Evolutionary conservation across 92 coral and sea anemone species (phyloP).

Genomic region (Phenganax stokvisi): DNA sequence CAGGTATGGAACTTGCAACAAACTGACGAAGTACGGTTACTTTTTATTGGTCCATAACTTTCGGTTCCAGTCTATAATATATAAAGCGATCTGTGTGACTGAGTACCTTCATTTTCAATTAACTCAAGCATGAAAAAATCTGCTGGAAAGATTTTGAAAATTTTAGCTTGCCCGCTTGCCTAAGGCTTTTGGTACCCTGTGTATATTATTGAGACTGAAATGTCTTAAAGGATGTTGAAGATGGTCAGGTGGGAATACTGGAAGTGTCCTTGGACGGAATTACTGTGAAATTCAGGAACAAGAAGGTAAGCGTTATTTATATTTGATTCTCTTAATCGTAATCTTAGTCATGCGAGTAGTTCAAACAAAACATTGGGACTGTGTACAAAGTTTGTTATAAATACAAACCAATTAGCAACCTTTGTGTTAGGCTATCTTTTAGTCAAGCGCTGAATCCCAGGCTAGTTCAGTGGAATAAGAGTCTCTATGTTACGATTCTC

Average conservation of each 20-base stretch:
- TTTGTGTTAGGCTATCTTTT: too few relatives aligned
- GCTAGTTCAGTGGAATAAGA: too few relatives aligned
- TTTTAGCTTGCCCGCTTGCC: too few relatives aligned
- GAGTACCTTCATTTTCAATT: background rate
- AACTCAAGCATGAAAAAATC: background rate
- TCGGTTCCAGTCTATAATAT: background rate
- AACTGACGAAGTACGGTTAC: too few relatives aligned
- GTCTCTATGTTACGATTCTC: too few relatives aligned
- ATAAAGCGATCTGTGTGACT: background rate
- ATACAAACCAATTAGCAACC: too few relatives aligned
- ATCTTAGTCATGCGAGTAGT: background rate
- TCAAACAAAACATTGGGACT: too few relatives aligned
- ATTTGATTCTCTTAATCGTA: background rate
- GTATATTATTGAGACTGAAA: background rate
- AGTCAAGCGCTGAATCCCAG: too few relatives aligned
- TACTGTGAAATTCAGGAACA: slow-evolving; percentile 81
- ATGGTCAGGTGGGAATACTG: slow-evolving; percentile 69
- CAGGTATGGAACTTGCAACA: slow-evolving; percentile 50
- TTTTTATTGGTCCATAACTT: background rate
- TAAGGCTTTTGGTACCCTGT: too few relatives aligned
- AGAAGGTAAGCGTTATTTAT: slow-evolving; percentile 49
- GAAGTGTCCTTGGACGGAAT: slow-evolving; percentile 98
- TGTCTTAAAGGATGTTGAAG: slow-evolving; percentile 64
- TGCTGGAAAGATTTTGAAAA: background rate
- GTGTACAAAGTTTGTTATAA: too few relatives aligned